These are phyloP conservation scores for Pseudochromis fuscus DNA, from an alignment of 2,797 vertebrate genomes.

Conservation along the genomic window DNA sequence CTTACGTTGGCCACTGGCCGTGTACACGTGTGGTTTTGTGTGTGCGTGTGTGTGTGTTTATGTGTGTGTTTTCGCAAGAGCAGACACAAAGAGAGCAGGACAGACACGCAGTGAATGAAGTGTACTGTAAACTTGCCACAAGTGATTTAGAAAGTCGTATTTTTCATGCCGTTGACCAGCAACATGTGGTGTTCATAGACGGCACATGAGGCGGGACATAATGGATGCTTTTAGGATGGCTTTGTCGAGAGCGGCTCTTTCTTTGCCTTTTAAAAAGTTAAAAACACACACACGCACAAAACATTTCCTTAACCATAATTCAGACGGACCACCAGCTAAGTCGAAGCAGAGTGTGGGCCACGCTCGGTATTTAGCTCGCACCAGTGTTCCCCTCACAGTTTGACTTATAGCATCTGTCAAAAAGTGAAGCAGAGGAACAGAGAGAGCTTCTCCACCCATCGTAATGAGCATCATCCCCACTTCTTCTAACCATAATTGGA, in stretches of 20 bases:
- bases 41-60: conserved; percentile 61
- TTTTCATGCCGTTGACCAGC: conserved; percentile 79
- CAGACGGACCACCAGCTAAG: conserved; percentile 77
- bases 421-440: conserved; percentile 58
- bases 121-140: conserved; percentile 80
- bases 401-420: conserved; percentile 71
- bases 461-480: conserved; percentile 66
- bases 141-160: conserved; percentile 81
- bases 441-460: conserved; percentile 73
- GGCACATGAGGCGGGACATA: conserved; percentile 73
- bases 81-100: conserved; percentile 60
- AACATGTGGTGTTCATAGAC: conserved; percentile 85
- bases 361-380: conserved; percentile 59
- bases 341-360: conserved; percentile 49
- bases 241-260: conserved; percentile 70
- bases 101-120: conserved; percentile 59
- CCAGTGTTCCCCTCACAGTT: conserved; percentile 53
- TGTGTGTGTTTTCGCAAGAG: conserved; percentile 61
- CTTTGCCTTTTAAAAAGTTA: conserved; percentile 64
- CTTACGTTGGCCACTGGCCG: conserved; percentile 26
- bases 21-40: conserved; percentile 6
- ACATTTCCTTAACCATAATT: conserved; percentile 77
- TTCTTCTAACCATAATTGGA: conserved; percentile 76
- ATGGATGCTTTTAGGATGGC: conserved; percentile 78
- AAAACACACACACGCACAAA: conserved; percentile 76